These are phyloP conservation scores for Platyscelio sp. DNA, from an alignment of 2,888 invertebrate genomes.

Conservation along the genomic window DNA sequence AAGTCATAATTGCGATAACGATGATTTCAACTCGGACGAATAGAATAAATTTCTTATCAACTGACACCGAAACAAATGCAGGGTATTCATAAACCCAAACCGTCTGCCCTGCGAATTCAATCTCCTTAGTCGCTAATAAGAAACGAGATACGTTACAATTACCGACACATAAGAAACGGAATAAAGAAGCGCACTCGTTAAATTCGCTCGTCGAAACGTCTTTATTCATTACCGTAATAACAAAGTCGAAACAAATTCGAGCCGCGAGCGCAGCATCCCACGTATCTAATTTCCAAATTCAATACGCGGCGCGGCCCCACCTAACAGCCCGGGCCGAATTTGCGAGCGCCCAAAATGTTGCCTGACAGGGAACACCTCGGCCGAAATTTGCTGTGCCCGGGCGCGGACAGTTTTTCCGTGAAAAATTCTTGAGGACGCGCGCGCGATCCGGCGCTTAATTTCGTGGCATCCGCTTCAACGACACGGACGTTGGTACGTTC, in stretches of 20 bases:
- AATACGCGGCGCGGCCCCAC: conserved; percentile 27
- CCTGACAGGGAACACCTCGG: neutral
- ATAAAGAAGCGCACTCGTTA: conserved; percentile 26
- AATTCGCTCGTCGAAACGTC: conserved; percentile 24
- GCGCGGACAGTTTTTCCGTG: neutral
- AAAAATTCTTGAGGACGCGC: conserved; percentile 29
- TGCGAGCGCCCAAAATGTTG: neutral
- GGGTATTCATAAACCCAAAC: neutral
- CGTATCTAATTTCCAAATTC: conserved; percentile 54
- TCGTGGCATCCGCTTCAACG: conserved; percentile 81
- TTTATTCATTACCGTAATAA: conserved; percentile 34
- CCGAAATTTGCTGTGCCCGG: neutral
- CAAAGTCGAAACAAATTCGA: conserved; percentile 25
- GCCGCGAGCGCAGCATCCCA: conserved; percentile 13
- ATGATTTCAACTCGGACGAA: too few species aligned
- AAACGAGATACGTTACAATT: conserved; percentile 26
- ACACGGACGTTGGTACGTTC: conserved; percentile 81
- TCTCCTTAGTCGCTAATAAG: conserved; percentile 32
- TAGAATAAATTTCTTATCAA: too few species aligned
- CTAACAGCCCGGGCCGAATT: conserved; percentile 22
- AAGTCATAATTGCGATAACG: too few species aligned
- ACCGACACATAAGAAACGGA: conserved; percentile 23
- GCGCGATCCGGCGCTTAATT: conserved; percentile 76
- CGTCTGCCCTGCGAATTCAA: conserved; percentile 14
- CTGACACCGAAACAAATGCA: conserved; percentile 18